Conservation (phyloP, 2,113 vertebrate genomes). For the Triplophysa dalaica region DNA sequence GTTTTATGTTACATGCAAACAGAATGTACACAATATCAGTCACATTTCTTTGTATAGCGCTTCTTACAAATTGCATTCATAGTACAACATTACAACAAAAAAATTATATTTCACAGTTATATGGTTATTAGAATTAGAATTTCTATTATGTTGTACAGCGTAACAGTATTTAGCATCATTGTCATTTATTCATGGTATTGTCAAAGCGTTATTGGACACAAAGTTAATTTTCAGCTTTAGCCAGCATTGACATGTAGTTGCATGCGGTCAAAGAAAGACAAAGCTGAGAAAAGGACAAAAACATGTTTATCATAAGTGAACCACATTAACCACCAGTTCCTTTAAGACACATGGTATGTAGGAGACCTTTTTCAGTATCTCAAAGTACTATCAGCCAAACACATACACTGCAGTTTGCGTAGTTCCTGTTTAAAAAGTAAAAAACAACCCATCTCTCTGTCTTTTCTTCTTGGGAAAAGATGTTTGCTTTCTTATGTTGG, state of each 20-base stretch:
- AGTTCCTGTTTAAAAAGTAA: background rate
- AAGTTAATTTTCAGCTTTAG: conserved; percentile 5
- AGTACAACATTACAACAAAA: too few species aligned
- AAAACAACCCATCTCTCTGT: background rate
- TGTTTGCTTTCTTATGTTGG: background rate
- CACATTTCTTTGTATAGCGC: too few species aligned
- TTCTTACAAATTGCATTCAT: too few species aligned
- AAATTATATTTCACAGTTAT: background rate
- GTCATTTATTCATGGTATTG: background rate
- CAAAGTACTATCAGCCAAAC: background rate
- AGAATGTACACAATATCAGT: too few species aligned
- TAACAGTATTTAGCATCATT: background rate
- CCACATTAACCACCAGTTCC: conserved; percentile 28
- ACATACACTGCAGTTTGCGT: background rate
- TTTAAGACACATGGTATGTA: background rate
- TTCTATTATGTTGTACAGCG: background rate
- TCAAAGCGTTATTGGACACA: background rate
- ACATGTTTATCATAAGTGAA: conserved; percentile 41
- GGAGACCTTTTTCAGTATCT: background rate
- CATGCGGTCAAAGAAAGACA: background rate
- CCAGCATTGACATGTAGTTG: conserved; percentile 1
- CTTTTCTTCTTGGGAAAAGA: background rate
- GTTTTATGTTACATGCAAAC: too few species aligned
- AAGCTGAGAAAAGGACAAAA: conserved; percentile 6
- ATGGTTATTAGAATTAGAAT: too few species aligned